Conservation (phyloP, 23 tunicate species). For the Halocynthia roretzi region DNA sequence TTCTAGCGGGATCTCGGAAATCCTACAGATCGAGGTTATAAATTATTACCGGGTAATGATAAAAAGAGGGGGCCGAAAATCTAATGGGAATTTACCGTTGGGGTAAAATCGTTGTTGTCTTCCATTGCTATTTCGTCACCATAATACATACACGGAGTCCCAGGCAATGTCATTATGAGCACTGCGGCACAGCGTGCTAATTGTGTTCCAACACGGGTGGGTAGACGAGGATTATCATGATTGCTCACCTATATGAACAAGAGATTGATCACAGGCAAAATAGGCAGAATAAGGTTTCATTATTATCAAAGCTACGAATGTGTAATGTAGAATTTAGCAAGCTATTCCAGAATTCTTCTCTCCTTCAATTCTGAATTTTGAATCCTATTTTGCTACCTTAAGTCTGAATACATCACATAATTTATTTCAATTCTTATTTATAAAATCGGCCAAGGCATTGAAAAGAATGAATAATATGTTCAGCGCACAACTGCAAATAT, state of each 20-base stretch:
- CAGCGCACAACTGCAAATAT: no score
- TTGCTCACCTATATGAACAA: conserved; percentile 48
- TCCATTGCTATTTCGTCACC: conserved; percentile 94
- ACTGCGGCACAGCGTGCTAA: conserved; percentile 48
- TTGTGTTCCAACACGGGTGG: conserved; percentile 41
- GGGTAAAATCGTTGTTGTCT: conserved; percentile 12
- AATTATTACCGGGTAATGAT: no score
- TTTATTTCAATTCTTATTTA: no score
- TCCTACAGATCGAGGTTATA: conserved; percentile 11
- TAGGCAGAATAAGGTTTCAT: no score
- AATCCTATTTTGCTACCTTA: no score
- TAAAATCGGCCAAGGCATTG: neutral
- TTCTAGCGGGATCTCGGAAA: conserved; percentile 69
- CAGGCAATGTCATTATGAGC: conserved; percentile 57
- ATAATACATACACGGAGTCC: conserved; percentile 79
- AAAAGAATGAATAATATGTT: neutral
- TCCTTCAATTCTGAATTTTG: no score
- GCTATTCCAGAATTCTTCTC: no score
- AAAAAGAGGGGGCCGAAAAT: no score
- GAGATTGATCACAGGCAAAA: neutral
- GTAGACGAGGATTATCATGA: conserved; percentile 66
- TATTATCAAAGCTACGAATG: no score
- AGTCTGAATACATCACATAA: no score
- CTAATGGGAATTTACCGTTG: no score
- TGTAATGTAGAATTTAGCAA: no score